Evolutionary conservation across 2,797 vertebrate genomes (phyloP).

Genomic region (Muscicapa comitata): DNA sequence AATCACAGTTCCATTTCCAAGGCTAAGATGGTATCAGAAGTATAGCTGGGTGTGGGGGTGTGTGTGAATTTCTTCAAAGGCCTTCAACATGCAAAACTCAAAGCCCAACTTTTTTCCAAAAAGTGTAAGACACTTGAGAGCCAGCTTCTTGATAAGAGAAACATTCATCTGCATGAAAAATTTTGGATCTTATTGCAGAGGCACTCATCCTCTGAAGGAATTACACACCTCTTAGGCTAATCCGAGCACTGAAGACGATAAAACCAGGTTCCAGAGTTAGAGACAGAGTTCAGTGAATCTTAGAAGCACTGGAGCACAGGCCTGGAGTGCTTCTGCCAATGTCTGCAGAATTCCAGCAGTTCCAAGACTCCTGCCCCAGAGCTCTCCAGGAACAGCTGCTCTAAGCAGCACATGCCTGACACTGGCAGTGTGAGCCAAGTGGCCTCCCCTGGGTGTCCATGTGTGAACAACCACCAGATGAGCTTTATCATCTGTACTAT

Average conservation of each 20-base stretch:
- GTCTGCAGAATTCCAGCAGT: background rate
- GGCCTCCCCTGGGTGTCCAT: background rate
- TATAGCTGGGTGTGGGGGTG: rapidly evolving
- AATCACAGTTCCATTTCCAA: background rate
- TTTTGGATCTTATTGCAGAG: background rate
- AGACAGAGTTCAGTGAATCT: background rate
- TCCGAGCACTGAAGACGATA: background rate
- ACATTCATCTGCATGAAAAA: background rate
- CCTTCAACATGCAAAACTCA: background rate
- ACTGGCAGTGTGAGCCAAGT: background rate
- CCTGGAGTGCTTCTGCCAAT: background rate
- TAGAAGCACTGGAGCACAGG: background rate
- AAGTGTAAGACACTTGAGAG: background rate
- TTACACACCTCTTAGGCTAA: background rate
- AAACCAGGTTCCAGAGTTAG: background rate
- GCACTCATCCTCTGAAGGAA: background rate
- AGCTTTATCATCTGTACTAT: background rate
- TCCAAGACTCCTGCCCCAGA: background rate
- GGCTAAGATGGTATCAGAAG: background rate
- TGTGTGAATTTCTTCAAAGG: background rate
- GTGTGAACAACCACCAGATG: background rate
- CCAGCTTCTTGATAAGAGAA: background rate
- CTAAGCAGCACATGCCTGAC: background rate
- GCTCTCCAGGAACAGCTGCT: background rate
- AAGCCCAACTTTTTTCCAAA: background rate